Percentiles rank a stretch among this genome's conserved stretches.
Evolutionary conservation across 92 coral and sea anemone species (phyloP).

Genomic region (Heteractis magnifica): DNA sequence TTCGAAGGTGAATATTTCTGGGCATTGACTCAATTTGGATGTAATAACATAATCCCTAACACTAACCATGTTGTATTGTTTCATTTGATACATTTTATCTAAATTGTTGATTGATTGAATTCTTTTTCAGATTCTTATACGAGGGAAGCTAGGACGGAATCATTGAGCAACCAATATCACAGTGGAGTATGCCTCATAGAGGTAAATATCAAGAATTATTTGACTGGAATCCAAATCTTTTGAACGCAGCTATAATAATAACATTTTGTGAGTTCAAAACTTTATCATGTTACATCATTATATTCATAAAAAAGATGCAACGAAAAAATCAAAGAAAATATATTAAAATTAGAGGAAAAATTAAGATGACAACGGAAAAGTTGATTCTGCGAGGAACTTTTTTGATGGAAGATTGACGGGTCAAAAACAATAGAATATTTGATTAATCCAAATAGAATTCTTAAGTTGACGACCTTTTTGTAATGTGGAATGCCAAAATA

Average conservation of each 20-base stretch:
- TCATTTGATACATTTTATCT: not conserved
- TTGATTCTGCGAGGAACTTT: not conserved
- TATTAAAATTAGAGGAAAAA: not conserved
- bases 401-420: slow-evolving; percentile 12
- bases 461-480: slow-evolving; percentile 16
- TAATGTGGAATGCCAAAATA: slow-evolving; percentile 32
- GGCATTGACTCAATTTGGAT: not conserved
- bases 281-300: not conserved
- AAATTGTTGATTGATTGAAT: not conserved
- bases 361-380: no score
- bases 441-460: slow-evolving; percentile 22
- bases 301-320: not conserved
- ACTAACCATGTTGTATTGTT: not conserved
- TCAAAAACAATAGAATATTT: slow-evolving; percentile 41
- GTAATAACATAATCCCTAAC: slow-evolving; percentile 5
- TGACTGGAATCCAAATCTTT: not conserved
- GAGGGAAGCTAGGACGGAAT: slow-evolving; percentile 48
- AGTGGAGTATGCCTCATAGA: slow-evolving; percentile 87
- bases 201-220: slow-evolving; percentile 39
- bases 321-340: not conserved
- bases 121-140: slow-evolving; percentile 35
- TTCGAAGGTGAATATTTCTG: slow-evolving; percentile 13
- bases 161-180: slow-evolving; percentile 51
- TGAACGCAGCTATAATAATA: slow-evolving; percentile 21
- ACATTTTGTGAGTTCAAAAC: not conserved